Evolutionary conservation across 2,797 vertebrate genomes (phyloP), one percentile per base, ranked within the genome.

Genomic region (Liparis tanakae): DNA sequence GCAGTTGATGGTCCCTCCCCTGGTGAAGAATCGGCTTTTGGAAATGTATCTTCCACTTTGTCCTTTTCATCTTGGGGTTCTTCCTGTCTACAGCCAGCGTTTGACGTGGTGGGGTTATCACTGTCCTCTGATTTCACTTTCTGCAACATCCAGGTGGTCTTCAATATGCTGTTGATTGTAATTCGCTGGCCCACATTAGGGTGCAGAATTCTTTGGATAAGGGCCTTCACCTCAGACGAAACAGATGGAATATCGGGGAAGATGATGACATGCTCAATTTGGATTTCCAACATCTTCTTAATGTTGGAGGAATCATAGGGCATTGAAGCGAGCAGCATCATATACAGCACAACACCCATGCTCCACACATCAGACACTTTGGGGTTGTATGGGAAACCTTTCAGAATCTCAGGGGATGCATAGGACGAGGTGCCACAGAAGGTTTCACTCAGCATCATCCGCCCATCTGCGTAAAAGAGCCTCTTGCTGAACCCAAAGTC

Each of bases 401-500:
- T 68, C 39, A 79, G 34, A 39, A 83, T 15, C 64, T 86, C 84
- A 6, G 81, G 80, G 6, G 84, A 39, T 22, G 50, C 33, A 1
- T 85, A 83, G 2, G 10, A 22, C 0, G 0, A 18, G 15, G 72
- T 83, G 34, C 84, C 76, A 10, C 84, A 86, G 73, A 55, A 80
- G 13, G 76, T 79, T 22, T 53, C 3, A 44, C 84, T 83, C 8
- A 74, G 55, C 20, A 62, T 36, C 1, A 72, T 5, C 12, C 17
- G 64, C 9, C 63, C 36, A 1, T 67, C 48, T 3, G 1, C 15
- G 0, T 79, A 81, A 1, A 14, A 63, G 4, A 83, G 20, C 6
- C 7, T 64, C 72, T 68, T 71, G 63, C 84, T 83, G 62, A 85
- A 57, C 10, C 78, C 65, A 2, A 85, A 83, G 72, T 85, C 84